Percentiles rank a stretch among this genome's conserved stretches.
Conservation (phyloP, 2,888 invertebrate genomes). For the Sinhomidia bicolor region DNA sequence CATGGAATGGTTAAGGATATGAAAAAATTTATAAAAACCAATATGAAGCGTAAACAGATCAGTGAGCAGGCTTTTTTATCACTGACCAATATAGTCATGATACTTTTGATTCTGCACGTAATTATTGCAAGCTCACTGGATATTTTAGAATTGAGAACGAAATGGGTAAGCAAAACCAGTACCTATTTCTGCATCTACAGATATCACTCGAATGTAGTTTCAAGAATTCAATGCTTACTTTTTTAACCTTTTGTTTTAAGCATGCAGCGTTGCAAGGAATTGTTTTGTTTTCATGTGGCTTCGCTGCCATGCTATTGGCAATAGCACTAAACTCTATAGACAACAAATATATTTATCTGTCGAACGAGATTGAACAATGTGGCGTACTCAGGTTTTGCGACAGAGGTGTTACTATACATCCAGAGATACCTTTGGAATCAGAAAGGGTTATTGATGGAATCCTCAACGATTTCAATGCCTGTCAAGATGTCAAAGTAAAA, state of each 20-base stretch:
- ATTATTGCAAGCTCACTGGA: neutral
- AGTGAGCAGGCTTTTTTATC: neutral
- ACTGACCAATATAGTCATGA: neutral
- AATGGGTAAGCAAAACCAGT: neutral
- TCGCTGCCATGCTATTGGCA: conserved; percentile 51
- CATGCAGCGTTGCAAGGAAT: conserved; percentile 53
- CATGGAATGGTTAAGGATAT: neutral
- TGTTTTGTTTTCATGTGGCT: conserved; percentile 46
- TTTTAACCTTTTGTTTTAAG: neutral
- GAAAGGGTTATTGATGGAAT: neutral
- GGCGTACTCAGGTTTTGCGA: conserved; percentile 40
- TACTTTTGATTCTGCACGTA: neutral
- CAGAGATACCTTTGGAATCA: neutral
- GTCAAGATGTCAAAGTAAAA: conserved; percentile 51
- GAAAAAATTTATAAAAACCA: neutral
- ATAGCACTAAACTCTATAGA: conserved; percentile 49
- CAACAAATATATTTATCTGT: neutral
- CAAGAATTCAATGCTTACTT: neutral
- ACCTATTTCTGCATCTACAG: neutral
- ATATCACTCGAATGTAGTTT: neutral
- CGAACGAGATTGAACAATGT: neutral
- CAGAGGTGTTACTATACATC: neutral
- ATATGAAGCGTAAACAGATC: neutral
- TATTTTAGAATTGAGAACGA: neutral
- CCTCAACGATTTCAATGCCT: neutral